Evolutionary conservation across 2,888 invertebrate species (phyloP), one percentile per base, ranked within the genome.

Genomic region (Drosophila longiperda): DNA sequence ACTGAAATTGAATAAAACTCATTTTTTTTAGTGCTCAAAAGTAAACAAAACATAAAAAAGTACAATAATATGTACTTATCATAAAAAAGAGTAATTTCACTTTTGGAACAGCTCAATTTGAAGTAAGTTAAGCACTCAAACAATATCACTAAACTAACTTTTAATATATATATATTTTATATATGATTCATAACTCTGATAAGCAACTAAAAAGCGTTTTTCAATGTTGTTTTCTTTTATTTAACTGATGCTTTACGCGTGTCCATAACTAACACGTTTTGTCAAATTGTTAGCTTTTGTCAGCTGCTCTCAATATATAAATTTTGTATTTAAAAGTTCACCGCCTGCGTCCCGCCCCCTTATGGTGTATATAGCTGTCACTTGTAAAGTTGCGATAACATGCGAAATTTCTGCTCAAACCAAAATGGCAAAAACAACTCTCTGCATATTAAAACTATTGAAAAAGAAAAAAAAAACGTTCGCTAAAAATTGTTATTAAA

Each of bases 361-460:
- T 26, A 1, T 53, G 48, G 49, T 50, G 23, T 9, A 57, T 67
- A 68, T 71, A 65, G 66, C 66, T 88, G 83, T 75, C 83, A 83
- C 86, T 87, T 88, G 89, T 82, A 89, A 88, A 73, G 66, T 75
- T 69, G 75, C 88, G 82, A 86, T 86, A 85, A 83, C 84, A 83
- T 89, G 81, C 84, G 85, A 89, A 87, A 87, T 84, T 73, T 87
- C 83, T 77, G 73, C 53, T 66, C 54, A 48, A 12, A 38, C 67
- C 62, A 54, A 79, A 72, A 75, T 58, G 78, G 79, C 60, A 73
- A 78, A 68, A 73, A 64, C 78, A 68, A 75, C 79, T 78, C 57
- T 60, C 38, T 78, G 78, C 72, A 78, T 79, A 78, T 79, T 78
- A 79, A 78, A 78, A 67, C 64, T 77, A 77, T 77, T 63, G 40